A percentile compares a stretch with the other conserved stretches of the same genome.
Evolutionary conservation across 1,140 invertebrate species (phyloP).

Genomic region (Hesperophylax magnus): DNA sequence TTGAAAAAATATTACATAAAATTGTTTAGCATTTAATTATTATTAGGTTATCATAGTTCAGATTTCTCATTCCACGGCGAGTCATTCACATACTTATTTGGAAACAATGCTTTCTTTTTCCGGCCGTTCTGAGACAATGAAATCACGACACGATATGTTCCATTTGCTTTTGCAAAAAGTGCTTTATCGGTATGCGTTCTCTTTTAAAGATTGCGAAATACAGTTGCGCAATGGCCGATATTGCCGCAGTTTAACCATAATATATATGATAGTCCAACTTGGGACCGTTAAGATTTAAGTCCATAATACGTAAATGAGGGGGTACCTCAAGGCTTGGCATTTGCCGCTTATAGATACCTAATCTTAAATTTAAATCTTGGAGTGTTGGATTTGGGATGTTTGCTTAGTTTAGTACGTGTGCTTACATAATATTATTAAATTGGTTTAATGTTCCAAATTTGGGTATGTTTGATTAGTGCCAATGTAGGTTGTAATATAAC

Average conservation of each 20-base stretch:
- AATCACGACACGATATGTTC: constrained; percentile 16
- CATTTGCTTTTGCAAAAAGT: constrained; percentile 2
- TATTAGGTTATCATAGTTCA: not conserved
- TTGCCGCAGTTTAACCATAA: not conserved
- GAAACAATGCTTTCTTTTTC: constrained; percentile 25
- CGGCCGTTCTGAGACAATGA: not conserved
- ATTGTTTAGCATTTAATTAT: too few relatives aligned
- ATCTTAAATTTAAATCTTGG: too few relatives aligned
- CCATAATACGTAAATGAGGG: too few relatives aligned
- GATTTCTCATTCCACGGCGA: not conserved
- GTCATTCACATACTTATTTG: constrained; percentile 2
- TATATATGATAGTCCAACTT: not conserved
- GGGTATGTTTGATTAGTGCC: too few relatives aligned
- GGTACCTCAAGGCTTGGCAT: too few relatives aligned
- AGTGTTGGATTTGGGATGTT: too few relatives aligned
- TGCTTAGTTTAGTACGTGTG: too few relatives aligned
- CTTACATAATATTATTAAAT: too few relatives aligned
- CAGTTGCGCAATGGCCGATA: constrained; percentile 16
- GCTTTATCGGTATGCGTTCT: not conserved
- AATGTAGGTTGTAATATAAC: too few relatives aligned
- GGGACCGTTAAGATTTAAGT: not conserved
- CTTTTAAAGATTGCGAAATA: constrained; percentile 12
- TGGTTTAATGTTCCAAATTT: too few relatives aligned
- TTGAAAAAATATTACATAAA: too few relatives aligned
- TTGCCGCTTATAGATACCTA: too few relatives aligned